phyloP scores from a whole-genome alignment of 1,140 invertebrate genomes.

The Phymorhynchus buccinoides region DNA sequence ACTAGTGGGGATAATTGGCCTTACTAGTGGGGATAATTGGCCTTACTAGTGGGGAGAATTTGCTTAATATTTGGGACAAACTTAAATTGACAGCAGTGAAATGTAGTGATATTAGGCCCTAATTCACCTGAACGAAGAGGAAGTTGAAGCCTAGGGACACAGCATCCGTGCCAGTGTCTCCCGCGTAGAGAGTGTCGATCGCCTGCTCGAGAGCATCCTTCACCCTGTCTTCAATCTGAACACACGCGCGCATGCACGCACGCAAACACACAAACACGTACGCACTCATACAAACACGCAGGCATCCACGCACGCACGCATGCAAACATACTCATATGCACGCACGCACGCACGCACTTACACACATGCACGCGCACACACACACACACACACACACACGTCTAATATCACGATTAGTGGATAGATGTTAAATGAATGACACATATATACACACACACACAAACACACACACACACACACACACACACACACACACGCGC shows the following conservation, averaged over 20 bases:
- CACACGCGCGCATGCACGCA: neutral
- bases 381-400: too few species aligned
- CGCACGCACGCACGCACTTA: neutral
- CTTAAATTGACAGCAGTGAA: too few species aligned
- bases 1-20: too few species aligned
- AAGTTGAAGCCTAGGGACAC: constrained; percentile 48
- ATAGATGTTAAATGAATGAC: too few species aligned
- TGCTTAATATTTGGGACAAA: too few species aligned
- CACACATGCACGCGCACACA: neutral
- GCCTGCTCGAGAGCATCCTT: constrained; percentile 32
- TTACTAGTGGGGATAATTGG: too few species aligned
- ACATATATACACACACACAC: constrained; percentile 20
- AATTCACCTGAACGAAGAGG: constrained; percentile 45
- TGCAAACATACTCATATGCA: neutral
- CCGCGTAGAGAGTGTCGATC: constrained; percentile 43
- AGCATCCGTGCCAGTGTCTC: constrained; percentile 43
- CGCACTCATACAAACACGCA: neutral
- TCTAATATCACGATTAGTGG: too few species aligned
- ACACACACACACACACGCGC: neutral
- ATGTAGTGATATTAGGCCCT: too few species aligned
- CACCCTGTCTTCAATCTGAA: constrained; percentile 41
- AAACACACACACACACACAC: neutral
- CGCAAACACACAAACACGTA: neutral
- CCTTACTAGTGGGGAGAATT: too few species aligned
- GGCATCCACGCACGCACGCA: neutral